Evolutionary conservation across 2,797 vertebrate species (phyloP).

Genomic region (Ispidina lecontei): DNA sequence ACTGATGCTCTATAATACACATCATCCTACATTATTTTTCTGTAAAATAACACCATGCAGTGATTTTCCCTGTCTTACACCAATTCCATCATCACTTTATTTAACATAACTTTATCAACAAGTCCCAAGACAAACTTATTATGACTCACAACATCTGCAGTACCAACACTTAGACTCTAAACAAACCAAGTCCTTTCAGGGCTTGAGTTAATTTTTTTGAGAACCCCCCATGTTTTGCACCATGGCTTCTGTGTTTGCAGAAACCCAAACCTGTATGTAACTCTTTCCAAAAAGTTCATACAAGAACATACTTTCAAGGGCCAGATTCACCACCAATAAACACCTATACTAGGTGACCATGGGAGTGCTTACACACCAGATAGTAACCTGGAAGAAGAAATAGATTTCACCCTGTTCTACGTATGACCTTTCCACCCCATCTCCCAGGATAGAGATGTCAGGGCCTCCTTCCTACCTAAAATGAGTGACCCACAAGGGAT

Average conservation of each 20-base stretch:
- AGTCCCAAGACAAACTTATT: not conserved
- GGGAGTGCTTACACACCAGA: not conserved
- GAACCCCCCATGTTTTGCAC: not conserved
- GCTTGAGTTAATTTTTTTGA: not conserved
- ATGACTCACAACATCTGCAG: not conserved
- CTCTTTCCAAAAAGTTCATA: not conserved
- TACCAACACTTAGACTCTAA: not conserved
- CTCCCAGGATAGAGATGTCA: not conserved
- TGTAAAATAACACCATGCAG: not conserved
- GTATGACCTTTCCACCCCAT: not conserved
- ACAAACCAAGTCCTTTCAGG: not conserved
- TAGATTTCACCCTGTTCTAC: not conserved
- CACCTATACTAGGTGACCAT: not conserved
- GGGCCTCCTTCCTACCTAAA: not conserved
- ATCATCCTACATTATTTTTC: not conserved
- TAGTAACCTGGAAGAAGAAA: slow-evolving; percentile 1
- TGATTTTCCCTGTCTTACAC: not conserved
- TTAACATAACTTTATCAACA: not conserved
- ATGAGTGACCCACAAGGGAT: not conserved
- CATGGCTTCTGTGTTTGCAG: not conserved
- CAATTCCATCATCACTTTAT: not conserved
- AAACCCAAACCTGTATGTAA: not conserved
- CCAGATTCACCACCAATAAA: not conserved
- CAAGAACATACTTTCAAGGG: not conserved
- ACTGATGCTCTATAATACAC: not conserved